Percentiles rank a stretch among this genome's conserved stretches.
Conservation (phyloP, 2,797 vertebrate genomes). For the Gallinago stenura region DNA sequence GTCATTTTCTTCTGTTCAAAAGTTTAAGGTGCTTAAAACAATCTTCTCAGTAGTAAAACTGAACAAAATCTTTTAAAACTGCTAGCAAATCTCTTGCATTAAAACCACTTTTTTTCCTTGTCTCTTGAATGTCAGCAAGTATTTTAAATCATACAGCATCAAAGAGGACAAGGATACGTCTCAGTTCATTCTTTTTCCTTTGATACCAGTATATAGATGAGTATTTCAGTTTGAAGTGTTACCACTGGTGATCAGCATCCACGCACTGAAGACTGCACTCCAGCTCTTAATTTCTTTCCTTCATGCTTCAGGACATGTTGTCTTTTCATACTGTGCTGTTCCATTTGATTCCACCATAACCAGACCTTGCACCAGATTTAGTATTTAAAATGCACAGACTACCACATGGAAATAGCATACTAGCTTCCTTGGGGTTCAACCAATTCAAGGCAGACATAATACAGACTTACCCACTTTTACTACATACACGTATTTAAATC, state of each 20-base stretch:
- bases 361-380: background rate
- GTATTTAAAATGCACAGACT: background rate
- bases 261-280: background rate
- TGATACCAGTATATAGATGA: background rate
- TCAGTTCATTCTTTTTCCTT: background rate
- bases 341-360: background rate
- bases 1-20: background rate
- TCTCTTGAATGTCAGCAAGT: background rate
- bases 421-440: background rate
- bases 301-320: background rate
- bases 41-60: background rate
- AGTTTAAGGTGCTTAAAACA: background rate
- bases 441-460: background rate
- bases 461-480: background rate
- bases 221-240: background rate
- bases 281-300: background rate
- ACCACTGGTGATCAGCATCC: background rate
- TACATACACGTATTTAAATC: background rate
- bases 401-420: background rate
- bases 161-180: background rate
- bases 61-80: slow-evolving; percentile 2
- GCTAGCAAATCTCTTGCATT: background rate
- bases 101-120: background rate
- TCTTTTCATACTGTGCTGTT: background rate
- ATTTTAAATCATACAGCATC: slow-evolving; percentile 18